These are phyloP conservation scores for Aphidius gifuensis DNA, from an alignment of 1,140 invertebrate species.

Conservation along the genomic window DNA sequence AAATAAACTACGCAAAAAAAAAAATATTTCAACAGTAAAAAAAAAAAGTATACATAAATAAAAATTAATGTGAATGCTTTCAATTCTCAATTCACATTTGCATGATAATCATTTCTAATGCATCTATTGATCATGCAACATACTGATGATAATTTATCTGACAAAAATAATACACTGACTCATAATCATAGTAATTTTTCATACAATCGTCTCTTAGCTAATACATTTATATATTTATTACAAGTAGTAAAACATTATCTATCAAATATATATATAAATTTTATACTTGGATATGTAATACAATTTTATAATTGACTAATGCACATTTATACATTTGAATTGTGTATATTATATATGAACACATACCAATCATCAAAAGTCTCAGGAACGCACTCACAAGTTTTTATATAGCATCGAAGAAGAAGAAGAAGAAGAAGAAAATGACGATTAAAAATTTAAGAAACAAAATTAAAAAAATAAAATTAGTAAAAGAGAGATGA, in stretches of 20 bases:
- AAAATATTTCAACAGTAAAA: background rate
- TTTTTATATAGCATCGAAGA: background rate
- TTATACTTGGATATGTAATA: no score
- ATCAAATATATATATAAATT: background rate
- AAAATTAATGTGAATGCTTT: background rate
- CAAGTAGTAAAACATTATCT: background rate
- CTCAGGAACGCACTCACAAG: background rate
- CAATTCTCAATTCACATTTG: background rate
- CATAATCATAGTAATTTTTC: conserved; percentile 19
- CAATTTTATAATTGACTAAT: background rate
- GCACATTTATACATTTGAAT: background rate
- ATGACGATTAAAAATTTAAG: background rate
- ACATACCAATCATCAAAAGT: background rate
- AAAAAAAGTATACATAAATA: conserved; percentile 1
- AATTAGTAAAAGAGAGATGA: no score
- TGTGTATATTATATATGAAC: no score
- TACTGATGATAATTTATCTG: conserved; percentile 10
- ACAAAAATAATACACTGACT: conserved; percentile 13
- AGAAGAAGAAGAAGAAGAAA: background rate
- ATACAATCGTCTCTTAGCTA: background rate
- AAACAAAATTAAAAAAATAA: no score
- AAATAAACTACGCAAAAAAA: background rate
- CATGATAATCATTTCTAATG: conserved; percentile 19
- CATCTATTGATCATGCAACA: conserved; percentile 21
- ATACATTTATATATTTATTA: no score